These are phyloP conservation scores for Oryzias melastigma DNA, from an alignment of 2,113 vertebrate species.

Conservation along the genomic window DNA sequence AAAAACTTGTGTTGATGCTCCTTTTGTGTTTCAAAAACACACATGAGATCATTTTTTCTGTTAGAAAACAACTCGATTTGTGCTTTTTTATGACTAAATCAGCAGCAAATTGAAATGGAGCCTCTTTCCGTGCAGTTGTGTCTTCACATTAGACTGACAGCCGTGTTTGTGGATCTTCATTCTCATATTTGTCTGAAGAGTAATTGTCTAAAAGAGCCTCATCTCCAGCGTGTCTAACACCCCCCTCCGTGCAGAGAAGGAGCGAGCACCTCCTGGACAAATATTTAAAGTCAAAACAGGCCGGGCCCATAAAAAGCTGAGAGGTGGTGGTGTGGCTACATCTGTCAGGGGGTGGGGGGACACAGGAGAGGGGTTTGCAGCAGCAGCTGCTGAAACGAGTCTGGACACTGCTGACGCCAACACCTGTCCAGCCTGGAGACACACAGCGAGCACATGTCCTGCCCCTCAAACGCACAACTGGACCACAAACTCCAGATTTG, in stretches of 20 bases:
- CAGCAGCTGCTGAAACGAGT: constrained; percentile 77
- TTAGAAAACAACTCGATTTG: too few relatives aligned
- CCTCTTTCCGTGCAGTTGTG: too few relatives aligned
- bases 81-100: too few relatives aligned
- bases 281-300: constrained; percentile 85
- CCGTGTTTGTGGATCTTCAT: too few relatives aligned
- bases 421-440: constrained; percentile 80
- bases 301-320: constrained; percentile 76
- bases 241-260: constrained; percentile 44
- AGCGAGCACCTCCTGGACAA: constrained; percentile 75
- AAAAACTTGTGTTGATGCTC: too few relatives aligned
- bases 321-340: constrained; percentile 73
- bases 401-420: constrained; percentile 77
- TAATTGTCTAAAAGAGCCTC: too few relatives aligned
- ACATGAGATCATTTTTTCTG: too few relatives aligned
- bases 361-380: constrained; percentile 33
- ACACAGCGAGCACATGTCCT: constrained; percentile 77
- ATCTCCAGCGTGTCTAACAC: not conserved
- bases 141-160: too few relatives aligned
- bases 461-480: constrained; percentile 21
- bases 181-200: too few relatives aligned
- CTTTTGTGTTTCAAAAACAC: too few relatives aligned
- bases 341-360: constrained; percentile 69
- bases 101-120: too few relatives aligned
- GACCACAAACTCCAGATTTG: constrained; percentile 4